phyloP scores from a whole-genome alignment of 2,888 invertebrate genomes.

The Stratiomys singularior region DNA sequence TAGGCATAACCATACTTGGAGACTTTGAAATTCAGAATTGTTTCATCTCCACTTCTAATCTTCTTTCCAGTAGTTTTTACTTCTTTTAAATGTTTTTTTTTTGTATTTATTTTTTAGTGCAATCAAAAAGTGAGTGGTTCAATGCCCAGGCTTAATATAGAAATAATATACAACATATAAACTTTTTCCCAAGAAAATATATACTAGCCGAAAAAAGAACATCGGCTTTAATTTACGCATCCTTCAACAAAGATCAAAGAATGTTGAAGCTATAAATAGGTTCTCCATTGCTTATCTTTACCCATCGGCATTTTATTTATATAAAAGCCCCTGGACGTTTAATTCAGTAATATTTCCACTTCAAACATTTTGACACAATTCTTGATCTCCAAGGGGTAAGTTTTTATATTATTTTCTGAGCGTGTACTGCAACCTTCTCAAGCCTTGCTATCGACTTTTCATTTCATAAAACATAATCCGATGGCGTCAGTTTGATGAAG shows the following conservation, averaged over 20 bases:
- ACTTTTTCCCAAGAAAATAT: neutral
- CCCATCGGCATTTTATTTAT: neutral
- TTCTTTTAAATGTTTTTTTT: neutral
- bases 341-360: conserved; percentile 6
- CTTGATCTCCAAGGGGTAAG: neutral
- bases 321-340: neutral
- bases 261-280: conserved; percentile 8
- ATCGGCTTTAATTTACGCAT: neutral
- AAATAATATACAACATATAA: neutral
- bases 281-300: neutral
- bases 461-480: neutral
- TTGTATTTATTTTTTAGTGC: no score
- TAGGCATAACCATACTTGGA: no score
- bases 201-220: neutral
- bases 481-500: neutral
- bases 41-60: no score
- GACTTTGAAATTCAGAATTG: no score
- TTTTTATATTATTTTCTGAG: conserved; percentile 12
- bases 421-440: neutral
- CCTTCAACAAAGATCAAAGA: neutral
- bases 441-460: neutral
- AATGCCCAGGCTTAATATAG: no score
- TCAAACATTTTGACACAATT: conserved; percentile 42
- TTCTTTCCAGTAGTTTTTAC: no score
- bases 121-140: neutral